Evolutionary conservation across 1,140 invertebrate species (phyloP), one percentile per base, ranked within the genome.

Genomic region (Plodia interpunctella): DNA sequence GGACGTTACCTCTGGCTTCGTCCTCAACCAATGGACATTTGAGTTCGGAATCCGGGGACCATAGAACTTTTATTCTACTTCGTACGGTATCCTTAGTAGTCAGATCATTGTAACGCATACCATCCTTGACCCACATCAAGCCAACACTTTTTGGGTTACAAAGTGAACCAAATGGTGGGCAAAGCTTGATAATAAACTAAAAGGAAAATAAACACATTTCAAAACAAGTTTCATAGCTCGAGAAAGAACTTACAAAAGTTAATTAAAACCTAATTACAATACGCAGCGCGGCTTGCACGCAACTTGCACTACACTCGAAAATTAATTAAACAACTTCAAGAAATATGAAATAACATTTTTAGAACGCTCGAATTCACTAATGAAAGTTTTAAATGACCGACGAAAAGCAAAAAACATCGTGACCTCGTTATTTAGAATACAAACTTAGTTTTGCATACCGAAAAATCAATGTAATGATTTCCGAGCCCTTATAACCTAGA

Each of bases 321-420:
- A 69, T 74, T 72, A 77, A 72, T 74, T 75, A 72, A 74, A 80
- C 69, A 78, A 74, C 59, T 71, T 70, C 57, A 76, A 76, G 70
- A 70, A 78, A 77, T 76, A 80, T 72, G 72, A 76, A 76, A 71
- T 73, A 72, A 62, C 72, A 71, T 71, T 74, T 73, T 73, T 74
- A 68, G 68, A n/a, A n/a, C 70, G 75, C 74, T 65, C 75, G 79
- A 83, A 83, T 81, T 86, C 83, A 80, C 80, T 83, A 86, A 86
- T 83, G 80, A 84, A 86, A 86, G 76, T 83, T 86, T 83, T 77
- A 84, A 86, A 86, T 83, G 80, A 78, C 78, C 78, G 74, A 70
- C 79, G 67, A 82, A 80, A 84, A 63, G 75, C 70, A 72, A 75
- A 83, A 83, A 73, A 72, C 55, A 57, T 62, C 64, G 63, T 77